Evolutionary conservation across 2,797 vertebrate species (phyloP), one percentile per base, ranked within the genome.

Genomic region (Poeciliopsis paucimaculata): DNA sequence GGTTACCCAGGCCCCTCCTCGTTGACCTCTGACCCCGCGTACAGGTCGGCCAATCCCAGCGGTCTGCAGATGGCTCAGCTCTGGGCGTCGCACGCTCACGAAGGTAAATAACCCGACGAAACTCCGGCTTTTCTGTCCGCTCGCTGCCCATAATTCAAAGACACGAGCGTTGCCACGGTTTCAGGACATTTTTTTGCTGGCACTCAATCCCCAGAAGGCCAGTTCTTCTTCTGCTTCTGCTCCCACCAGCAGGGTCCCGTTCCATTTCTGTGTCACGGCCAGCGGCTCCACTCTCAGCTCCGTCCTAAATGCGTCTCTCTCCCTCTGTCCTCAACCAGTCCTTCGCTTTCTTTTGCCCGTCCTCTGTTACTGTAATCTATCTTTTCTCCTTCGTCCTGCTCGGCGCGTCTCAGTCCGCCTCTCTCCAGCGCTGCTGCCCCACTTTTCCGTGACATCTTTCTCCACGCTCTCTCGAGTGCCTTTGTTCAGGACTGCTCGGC

Each of bases 41-140:
- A 96, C 95, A 94, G 96, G 90, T 88, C 96, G 11, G 91, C 95
- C 85, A 96, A 96, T 89, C 95, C 96, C 89, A 95, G 95, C 82
- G 87, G 94, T 85, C 93, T 97, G 81, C 96, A 96, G 87, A 96
- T 97, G 96, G 94, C 95, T 75, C 96, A 97, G 89, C 95, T 97
- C 55, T 97, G 96, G 95, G 93, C 96, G 0, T 80, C 93, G 13
- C 95, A 96, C 2, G 87, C 95, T 88, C 95, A 95, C 1, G 94
- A 96, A 94, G 95, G 96, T 96, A 95, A 86, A 88, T 55, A 23
- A 1, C 41, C 10, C 73, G 13, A 18, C 89, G 86, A 81, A 53
- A 85, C 46, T 47, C 46, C 68, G 46, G 15, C 15, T 23, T 31
- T 41, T 55, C 43, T 39, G 15, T 16, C n/a, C 13, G 2, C 55